These are phyloP conservation scores for Melanotus villosus DNA, from an alignment of 2,888 invertebrate species.

Conservation along the genomic window DNA sequence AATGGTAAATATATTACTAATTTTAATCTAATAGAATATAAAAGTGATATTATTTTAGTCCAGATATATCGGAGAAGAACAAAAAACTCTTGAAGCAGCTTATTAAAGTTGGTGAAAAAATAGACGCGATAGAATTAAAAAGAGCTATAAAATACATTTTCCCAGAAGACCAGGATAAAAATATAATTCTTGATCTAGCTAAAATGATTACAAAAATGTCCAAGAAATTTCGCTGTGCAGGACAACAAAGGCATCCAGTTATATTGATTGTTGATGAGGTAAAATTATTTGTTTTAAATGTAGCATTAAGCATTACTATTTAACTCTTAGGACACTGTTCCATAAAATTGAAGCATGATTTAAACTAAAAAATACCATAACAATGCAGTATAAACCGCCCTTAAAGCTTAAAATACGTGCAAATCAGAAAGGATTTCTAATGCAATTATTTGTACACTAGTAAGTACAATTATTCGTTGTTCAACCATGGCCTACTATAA, in stretches of 20 bases:
- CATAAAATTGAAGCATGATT: too few relatives aligned
- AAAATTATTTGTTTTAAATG: too few relatives aligned
- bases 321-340: too few relatives aligned
- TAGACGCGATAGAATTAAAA: slow-evolving; percentile 66
- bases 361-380: too few relatives aligned
- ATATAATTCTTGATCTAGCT: slow-evolving; percentile 67
- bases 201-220: slow-evolving; percentile 65
- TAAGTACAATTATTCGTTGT: too few relatives aligned
- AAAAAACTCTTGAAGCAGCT: slow-evolving; percentile 67
- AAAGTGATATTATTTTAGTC: slow-evolving; percentile 42
- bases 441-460: too few relatives aligned
- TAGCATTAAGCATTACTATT: neutral
- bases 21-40: slow-evolving; percentile 36
- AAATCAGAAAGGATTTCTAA: too few relatives aligned
- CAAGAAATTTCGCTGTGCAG: slow-evolving; percentile 64
- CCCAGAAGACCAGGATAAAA: slow-evolving; percentile 63
- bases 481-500: too few relatives aligned
- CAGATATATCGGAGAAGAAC: slow-evolving; percentile 56
- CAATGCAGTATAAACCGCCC: too few relatives aligned
- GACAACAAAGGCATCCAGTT: slow-evolving; percentile 73
- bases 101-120: slow-evolving; percentile 63
- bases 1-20: slow-evolving; percentile 64
- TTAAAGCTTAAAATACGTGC: too few relatives aligned
- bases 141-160: slow-evolving; percentile 66
- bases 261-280: slow-evolving; percentile 82